Percentiles rank a stretch among this genome's conserved stretches.
phyloP scores from a whole-genome alignment of 2,797 vertebrate species.

The Synaphobranchus kaupii region DNA sequence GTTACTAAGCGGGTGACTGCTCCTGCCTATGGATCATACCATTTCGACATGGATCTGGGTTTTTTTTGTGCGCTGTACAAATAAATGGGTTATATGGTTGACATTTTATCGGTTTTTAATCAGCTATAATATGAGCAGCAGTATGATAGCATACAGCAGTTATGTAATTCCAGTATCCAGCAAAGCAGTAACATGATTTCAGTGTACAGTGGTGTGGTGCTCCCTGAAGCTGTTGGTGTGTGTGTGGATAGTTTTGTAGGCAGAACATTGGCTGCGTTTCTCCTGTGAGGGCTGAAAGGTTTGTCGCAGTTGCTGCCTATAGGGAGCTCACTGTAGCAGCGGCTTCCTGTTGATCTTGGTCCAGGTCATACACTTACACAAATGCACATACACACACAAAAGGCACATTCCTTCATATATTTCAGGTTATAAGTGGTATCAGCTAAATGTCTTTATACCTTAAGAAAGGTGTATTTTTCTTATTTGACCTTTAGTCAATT shows the following conservation, averaged over 20 bases:
- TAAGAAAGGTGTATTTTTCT: background rate
- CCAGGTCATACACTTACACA: background rate
- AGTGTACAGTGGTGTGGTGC: background rate
- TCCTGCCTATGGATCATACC: background rate
- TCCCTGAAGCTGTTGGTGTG: background rate
- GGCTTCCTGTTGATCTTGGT: background rate
- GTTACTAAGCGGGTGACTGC: background rate
- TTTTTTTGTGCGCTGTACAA: background rate
- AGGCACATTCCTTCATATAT: background rate
- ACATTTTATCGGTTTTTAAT: background rate
- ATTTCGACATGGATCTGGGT: background rate
- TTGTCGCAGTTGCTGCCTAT: background rate
- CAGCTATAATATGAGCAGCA: background rate
- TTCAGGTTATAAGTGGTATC: background rate
- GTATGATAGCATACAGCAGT: background rate
- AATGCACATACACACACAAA: background rate
- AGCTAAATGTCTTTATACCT: background rate
- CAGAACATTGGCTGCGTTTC: background rate
- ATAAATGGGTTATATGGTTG: background rate
- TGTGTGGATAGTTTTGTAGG: background rate
- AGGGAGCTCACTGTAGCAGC: background rate
- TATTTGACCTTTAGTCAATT: background rate
- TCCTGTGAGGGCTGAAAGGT: background rate
- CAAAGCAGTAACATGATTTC: background rate
- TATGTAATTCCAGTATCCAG: background rate